phyloP scores from a whole-genome alignment of 2,797 vertebrate species.

The Dermochelys coriacea region DNA sequence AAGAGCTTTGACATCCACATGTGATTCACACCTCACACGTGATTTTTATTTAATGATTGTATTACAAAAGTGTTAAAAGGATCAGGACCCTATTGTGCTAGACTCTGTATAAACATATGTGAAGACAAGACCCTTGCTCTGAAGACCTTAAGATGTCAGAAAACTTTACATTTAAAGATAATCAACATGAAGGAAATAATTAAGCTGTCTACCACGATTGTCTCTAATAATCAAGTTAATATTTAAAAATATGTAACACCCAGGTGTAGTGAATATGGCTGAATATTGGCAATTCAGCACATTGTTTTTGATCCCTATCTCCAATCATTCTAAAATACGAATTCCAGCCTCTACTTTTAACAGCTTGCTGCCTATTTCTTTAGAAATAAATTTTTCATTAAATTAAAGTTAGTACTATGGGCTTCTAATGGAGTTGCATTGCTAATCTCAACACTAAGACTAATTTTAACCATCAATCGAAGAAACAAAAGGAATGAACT shows the following conservation, averaged over 20 bases:
- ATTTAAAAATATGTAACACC: constrained; percentile 44
- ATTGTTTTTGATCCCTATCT: not conserved
- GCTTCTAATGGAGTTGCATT: constrained; percentile 54
- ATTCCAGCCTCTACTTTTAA: not conserved
- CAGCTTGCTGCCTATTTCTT: constrained; percentile 19
- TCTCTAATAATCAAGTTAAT: constrained; percentile 20
- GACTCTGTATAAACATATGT: not conserved
- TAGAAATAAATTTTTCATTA: constrained; percentile 66
- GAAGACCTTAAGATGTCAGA: not conserved
- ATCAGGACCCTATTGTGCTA: not conserved
- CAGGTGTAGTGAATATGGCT: not conserved
- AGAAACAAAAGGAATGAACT: constrained; percentile 64
- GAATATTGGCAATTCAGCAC: not conserved
- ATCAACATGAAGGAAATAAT: not conserved
- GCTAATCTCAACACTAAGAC: constrained; percentile 40
- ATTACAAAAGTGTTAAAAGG: not conserved
- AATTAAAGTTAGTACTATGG: constrained; percentile 64
- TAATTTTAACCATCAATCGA: constrained; percentile 67
- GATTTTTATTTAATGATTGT: constrained; percentile 21
- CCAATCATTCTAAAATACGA: not conserved
- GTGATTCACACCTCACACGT: not conserved
- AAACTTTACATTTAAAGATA: constrained; percentile 48
- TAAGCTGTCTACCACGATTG: not conserved
- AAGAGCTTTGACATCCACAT: not conserved
- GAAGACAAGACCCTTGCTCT: not conserved